Evolutionary conservation across 2,797 vertebrate species (phyloP), one percentile per base, ranked within the genome.

Genomic region (Chaunax sp.): DNA sequence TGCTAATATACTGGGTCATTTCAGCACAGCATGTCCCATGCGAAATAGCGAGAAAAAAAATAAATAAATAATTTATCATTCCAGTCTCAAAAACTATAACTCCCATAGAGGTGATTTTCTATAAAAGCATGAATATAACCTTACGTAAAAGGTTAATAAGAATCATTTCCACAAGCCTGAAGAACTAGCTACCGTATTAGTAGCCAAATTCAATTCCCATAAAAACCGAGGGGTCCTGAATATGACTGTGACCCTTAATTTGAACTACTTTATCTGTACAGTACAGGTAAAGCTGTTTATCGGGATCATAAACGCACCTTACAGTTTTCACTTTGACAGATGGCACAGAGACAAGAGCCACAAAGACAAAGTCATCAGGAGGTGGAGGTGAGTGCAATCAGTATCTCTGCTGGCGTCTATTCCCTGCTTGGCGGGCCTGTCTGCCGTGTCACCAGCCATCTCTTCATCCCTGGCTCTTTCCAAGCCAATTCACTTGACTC

Each of bases 401-500:
- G 75, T 72, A 69, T 88, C 75, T 81, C 64, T 41, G 45, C 51
- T 83, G 82, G 82, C 86, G 69, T 84, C 52, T 55, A 79, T 74
- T 74, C 84, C 81, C 81, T 82, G 68, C 63, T 80, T 86, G 84
- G 78, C 82, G 64, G 69, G 65, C 67, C 70, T 79, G 81, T 79
- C 77, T 72, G 78, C 72, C 53, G 43, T 81, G 87, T 92, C 89
- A 85, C 81, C 78, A 84, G 72, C 53, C 85, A 87, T 92, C 84
- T 77, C 67, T 89, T 89, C 84, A 84, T 66, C 67, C 75, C 58
- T 2, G 62, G 52, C 51, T 46, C 75, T 68, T 60, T 75, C 65
- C 61, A 41, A 78, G 86, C 75, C 83, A 80, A 77, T 35, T 82
- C 86, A 84, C 83, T 74, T 30, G 33, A 63, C 60, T 69, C 61